These are phyloP conservation scores for Lateolabrax maculatus DNA, from an alignment of 2,797 vertebrate species.

Conservation along the genomic window DNA sequence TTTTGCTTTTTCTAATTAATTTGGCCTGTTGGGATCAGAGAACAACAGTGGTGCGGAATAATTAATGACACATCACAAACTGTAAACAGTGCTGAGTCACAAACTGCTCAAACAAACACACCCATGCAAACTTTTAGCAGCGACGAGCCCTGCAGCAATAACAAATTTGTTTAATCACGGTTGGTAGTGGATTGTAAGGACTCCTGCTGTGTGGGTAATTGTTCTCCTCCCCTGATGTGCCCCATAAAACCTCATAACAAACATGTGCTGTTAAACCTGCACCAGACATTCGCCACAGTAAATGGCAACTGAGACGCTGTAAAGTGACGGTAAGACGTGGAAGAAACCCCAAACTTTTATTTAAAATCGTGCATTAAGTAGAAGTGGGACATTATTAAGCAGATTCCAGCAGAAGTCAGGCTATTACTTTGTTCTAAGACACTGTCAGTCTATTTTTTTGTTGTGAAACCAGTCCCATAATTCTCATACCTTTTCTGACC, in stretches of 20 bases:
- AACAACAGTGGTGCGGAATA: slow-evolving; percentile 39
- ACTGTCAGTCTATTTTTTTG: neutral
- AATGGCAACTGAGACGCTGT: slow-evolving; percentile 47
- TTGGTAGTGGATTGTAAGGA: slow-evolving; percentile 72
- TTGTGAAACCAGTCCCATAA: neutral
- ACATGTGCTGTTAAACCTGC: slow-evolving; percentile 71
- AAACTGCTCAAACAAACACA: slow-evolving; percentile 22
- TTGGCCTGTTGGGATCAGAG: slow-evolving; percentile 45
- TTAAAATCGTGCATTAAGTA: neutral
- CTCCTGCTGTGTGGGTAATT: slow-evolving; percentile 78
- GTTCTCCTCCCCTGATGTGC: slow-evolving; percentile 72
- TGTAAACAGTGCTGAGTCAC: slow-evolving; percentile 57
- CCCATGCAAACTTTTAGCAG: slow-evolving; percentile 58
- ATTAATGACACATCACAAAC: slow-evolving; percentile 59
- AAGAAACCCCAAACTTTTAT: slow-evolving; percentile 2
- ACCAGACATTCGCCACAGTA: slow-evolving; percentile 60
- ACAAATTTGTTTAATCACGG: slow-evolving; percentile 71
- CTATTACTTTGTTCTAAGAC: neutral
- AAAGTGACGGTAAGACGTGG: slow-evolving; percentile 38
- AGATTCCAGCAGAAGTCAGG: neutral
- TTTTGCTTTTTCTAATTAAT: slow-evolving; percentile 46
- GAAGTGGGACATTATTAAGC: neutral
- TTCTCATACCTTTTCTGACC: neutral
- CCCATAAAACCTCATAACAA: slow-evolving; percentile 77
- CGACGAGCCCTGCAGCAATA: slow-evolving; percentile 59